Conservation (phyloP, 2,888 invertebrate species). For the Yponomeuta sedellus region DNA sequence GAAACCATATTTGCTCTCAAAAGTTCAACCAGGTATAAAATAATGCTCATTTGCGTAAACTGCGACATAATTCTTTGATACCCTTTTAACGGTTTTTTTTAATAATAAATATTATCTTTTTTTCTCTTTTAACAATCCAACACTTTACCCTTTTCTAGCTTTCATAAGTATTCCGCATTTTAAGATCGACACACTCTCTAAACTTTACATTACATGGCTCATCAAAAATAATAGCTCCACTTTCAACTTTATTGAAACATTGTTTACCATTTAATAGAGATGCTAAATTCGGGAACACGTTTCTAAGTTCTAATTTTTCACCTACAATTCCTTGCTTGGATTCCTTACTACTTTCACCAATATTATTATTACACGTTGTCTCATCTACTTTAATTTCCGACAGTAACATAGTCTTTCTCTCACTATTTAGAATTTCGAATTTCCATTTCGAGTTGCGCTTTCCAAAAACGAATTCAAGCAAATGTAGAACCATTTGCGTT, state of each 20-base stretch:
- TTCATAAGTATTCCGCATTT: constrained; percentile 16
- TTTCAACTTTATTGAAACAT: constrained; percentile 19
- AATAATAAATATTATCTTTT: constrained; percentile 12
- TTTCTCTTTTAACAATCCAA: constrained; percentile 10
- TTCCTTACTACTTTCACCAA: constrained; percentile 30
- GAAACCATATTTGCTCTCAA: neutral
- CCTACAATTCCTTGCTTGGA: constrained; percentile 36
- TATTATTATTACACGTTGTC: constrained; percentile 23
- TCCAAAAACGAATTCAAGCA: constrained; percentile 47
- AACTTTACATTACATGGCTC: constrained; percentile 9
- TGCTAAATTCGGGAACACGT: constrained; percentile 50
- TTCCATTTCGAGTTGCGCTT: constrained; percentile 35
- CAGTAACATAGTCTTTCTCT: constrained; percentile 22
- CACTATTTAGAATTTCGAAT: constrained; percentile 12
- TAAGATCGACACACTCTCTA: constrained; percentile 7
- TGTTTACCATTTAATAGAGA: constrained; percentile 21
- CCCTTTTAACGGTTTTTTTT: constrained; percentile 10
- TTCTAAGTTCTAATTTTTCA: constrained; percentile 47
- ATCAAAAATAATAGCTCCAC: constrained; percentile 10
- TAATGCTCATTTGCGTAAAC: neutral
- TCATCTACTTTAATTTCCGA: constrained; percentile 28
- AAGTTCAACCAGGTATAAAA: neutral
- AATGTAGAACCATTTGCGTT: constrained; percentile 65
- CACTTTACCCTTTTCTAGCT: constrained; percentile 10
- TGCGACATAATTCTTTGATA: neutral